These are phyloP conservation scores for Amphimallon solstitiale DNA, from an alignment of 2,888 invertebrate genomes.

Conservation along the genomic window DNA sequence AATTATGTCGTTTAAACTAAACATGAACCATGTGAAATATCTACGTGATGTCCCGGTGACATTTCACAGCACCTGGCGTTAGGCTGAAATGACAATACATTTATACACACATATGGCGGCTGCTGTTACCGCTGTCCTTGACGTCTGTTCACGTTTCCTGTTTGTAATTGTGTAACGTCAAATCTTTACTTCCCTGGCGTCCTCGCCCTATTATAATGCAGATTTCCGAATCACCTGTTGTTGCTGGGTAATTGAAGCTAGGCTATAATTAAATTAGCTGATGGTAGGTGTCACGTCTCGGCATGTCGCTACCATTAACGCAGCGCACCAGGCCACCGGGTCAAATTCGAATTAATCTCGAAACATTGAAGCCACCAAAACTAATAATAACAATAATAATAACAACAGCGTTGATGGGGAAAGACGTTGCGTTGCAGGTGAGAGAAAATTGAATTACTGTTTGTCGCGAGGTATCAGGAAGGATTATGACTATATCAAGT, in stretches of 20 bases:
- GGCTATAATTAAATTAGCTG: constrained; percentile 28
- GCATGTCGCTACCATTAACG: constrained; percentile 19
- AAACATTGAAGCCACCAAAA: constrained; percentile 7
- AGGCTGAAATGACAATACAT: constrained; percentile 7
- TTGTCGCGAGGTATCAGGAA: not conserved
- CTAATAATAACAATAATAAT: constrained; percentile 8
- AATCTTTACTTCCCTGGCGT: constrained; percentile 5
- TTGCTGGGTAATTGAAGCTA: constrained; percentile 26
- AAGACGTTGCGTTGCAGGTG: not conserved
- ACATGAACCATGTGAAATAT: too few relatives aligned
- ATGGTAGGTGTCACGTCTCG: constrained; percentile 27
- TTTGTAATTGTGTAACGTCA: constrained; percentile 29
- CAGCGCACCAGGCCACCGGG: constrained; percentile 18
- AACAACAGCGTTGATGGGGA: constrained; percentile 4
- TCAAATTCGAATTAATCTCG: constrained; percentile 24
- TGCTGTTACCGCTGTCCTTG: constrained; percentile 25
- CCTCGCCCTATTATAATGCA: constrained; percentile 32
- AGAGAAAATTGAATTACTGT: constrained; percentile 11
- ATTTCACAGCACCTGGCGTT: not conserved
- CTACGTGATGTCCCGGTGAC: not conserved
- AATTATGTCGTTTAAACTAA: too few relatives aligned
- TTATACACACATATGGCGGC: not conserved
- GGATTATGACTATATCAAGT: not conserved
- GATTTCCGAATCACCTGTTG: constrained; percentile 33
- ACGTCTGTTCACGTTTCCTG: constrained; percentile 17